phyloP scores from a whole-genome alignment of 2,113 vertebrate species.

The Apaloderma vittatum region DNA sequence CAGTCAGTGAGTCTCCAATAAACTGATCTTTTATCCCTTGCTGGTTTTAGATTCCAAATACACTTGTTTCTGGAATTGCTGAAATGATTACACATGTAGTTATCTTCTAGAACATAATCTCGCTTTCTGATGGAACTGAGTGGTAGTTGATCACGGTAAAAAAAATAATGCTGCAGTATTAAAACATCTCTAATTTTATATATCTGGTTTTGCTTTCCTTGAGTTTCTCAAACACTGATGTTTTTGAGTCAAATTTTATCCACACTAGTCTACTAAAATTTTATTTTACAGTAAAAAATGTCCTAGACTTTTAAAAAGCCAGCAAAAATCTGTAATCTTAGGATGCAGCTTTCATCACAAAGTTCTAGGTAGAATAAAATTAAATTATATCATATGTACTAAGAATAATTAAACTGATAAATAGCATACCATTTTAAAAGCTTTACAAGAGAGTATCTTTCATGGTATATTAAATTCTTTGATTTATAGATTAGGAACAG shows the following conservation, averaged over 20 bases:
- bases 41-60: slow-evolving; percentile 81
- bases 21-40: slow-evolving; percentile 75
- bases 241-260: slow-evolving; percentile 57
- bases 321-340: slow-evolving; percentile 28
- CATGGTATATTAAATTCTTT: slow-evolving; percentile 10
- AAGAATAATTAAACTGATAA: slow-evolving; percentile 32
- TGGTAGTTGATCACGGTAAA: slow-evolving; percentile 52
- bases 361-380: slow-evolving; percentile 39
- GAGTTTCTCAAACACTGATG: slow-evolving; percentile 43
- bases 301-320: slow-evolving; percentile 3
- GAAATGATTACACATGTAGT: slow-evolving; percentile 81
- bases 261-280: slow-evolving; percentile 16
- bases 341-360: slow-evolving; percentile 3
- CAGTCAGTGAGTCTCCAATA: slow-evolving; percentile 77
- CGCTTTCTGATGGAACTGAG: slow-evolving; percentile 51
- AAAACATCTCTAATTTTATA: slow-evolving; percentile 28
- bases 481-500: slow-evolving; percentile 16
- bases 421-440: slow-evolving; percentile 2
- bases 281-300: background rate
- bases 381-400: slow-evolving; percentile 40
- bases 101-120: slow-evolving; percentile 67
- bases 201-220: slow-evolving; percentile 22
- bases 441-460: slow-evolving; percentile 5
- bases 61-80: slow-evolving; percentile 82
- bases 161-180: slow-evolving; percentile 57